Evolutionary conservation across 2,888 invertebrate species (phyloP).

Genomic region (Pristionchus fissidentatus): DNA sequence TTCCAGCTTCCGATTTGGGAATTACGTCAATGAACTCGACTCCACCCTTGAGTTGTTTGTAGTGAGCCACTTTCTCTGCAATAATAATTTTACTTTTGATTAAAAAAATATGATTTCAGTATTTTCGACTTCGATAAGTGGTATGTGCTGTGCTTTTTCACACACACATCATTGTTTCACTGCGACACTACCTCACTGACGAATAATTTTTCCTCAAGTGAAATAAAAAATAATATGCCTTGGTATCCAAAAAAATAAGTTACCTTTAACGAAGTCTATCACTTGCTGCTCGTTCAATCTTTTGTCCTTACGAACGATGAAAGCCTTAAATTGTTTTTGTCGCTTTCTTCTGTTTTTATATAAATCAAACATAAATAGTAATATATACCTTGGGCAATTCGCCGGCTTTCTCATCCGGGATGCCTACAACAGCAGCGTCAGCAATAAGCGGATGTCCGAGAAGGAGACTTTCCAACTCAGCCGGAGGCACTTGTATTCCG

Average conservation of each 20-base stretch:
- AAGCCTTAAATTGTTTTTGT: too few relatives aligned
- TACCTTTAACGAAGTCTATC: slow-evolving; percentile 52
- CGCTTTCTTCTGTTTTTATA: too few relatives aligned
- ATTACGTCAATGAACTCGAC: slow-evolving; percentile 82
- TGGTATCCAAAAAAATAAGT: too few relatives aligned
- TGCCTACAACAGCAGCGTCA: not conserved
- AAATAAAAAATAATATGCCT: not conserved
- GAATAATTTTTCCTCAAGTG: too few relatives aligned
- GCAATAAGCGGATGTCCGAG: not conserved
- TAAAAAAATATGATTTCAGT: too few relatives aligned
- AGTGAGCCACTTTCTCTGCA: slow-evolving; percentile 81
- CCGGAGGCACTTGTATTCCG: slow-evolving; percentile 22
- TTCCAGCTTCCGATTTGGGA: slow-evolving; percentile 85
- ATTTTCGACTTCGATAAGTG: too few relatives aligned
- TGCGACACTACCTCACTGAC: too few relatives aligned
- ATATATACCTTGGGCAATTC: slow-evolving; percentile 25
- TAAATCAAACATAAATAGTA: too few relatives aligned
- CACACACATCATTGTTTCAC: too few relatives aligned
- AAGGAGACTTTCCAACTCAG: slow-evolving; percentile 7
- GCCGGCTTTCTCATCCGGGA: not conserved
- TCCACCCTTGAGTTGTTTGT: slow-evolving; percentile 84
- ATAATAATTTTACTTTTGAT: not conserved
- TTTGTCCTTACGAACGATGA: slow-evolving; percentile 45
- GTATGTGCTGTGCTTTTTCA: too few relatives aligned
- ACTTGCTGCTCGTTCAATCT: slow-evolving; percentile 49